Evolutionary conservation across 1,140 invertebrate species (phyloP), one percentile per base, ranked within the genome.

Genomic region (Apis dorsata): DNA sequence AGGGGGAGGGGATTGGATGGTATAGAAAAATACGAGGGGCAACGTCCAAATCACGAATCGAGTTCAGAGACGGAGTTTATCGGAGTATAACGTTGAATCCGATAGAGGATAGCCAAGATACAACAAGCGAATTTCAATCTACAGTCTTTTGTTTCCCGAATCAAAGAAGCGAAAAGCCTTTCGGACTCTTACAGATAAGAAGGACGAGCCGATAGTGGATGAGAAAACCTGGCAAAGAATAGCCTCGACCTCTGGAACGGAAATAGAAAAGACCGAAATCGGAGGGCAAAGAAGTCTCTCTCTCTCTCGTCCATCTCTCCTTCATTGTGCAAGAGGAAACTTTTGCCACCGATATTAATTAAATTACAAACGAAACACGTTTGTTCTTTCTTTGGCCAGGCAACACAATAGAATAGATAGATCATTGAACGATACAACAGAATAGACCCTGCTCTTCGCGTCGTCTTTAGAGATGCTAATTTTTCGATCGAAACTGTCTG

Each of bases 51-150:
- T 85, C 86, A 80, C 83, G 79, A 89, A 85, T 83, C 76, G 77
- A 88, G 76, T 81, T 75, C 65, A n/a, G 55, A 17, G 63, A 62
- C 72, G 73, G 69, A 7, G 78, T 83, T 91, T 89, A 90, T 90
- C 89, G 82, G 89, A 87, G 86, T 88, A 89, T 89, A 90, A 89
- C 83, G 87, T 88, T 15, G 79, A 81, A 85, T 72, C 88, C 84
- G 85, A 90, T 90, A 85, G 78, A 70, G 17, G 84, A 66, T 81
- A 76, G 72, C 60, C 71, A 63, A 62, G 87, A 28, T 86, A 82
- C 78, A 86, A 87, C 81, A 83, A 89, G 82, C 85, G 90, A 91
- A 91, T 91, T 91, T 91, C 88, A 90, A 91, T 91, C 87, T 87
- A 76, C 85, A 62, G 69, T 69, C 78, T 80, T 91, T 89, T 88